Percentiles rank a stretch among this genome's conserved stretches.
Conservation (phyloP, 2,797 vertebrate genomes). For the Acipenser transmontanus region DNA sequence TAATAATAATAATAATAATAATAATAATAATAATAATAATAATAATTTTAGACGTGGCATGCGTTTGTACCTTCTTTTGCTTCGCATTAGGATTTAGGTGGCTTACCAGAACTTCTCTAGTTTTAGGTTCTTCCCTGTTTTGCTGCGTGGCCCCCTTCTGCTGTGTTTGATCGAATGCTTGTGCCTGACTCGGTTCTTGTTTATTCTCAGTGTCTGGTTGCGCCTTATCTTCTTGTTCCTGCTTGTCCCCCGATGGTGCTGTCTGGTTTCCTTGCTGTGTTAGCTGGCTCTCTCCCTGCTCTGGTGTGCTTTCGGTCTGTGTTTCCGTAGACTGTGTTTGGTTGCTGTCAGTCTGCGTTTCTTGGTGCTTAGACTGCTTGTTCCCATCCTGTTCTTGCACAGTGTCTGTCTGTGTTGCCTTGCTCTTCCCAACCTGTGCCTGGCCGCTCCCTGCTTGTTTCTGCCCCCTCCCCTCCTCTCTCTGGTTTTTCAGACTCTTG, state of each 20-base stretch:
- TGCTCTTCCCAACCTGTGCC: conserved; percentile 10
- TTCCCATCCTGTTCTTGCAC: conserved; percentile 2
- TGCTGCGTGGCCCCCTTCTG: too few relatives aligned
- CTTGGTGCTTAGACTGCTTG: background rate
- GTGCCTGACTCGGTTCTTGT: conserved; percentile 31
- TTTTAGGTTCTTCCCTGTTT: too few relatives aligned
- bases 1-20: too few relatives aligned
- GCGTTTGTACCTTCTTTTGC: too few relatives aligned
- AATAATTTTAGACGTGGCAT: too few relatives aligned
- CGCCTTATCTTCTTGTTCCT: conserved; percentile 36
- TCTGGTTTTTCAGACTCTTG: too few relatives aligned
- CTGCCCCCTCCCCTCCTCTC: too few relatives aligned
- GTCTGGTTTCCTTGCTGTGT: background rate
- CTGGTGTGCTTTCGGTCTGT: background rate
- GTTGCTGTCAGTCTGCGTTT: background rate
- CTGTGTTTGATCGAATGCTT: too few relatives aligned
- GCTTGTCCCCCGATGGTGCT: background rate
- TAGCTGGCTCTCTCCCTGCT: background rate
- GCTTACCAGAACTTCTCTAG: too few relatives aligned
- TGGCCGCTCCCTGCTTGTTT: too few relatives aligned
- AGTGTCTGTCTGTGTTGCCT: conserved; percentile 5
- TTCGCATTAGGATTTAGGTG: too few relatives aligned
- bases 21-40: too few relatives aligned
- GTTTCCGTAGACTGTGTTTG: background rate
- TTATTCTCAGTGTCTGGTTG: background rate